phyloP scores from a whole-genome alignment of 2,888 invertebrate species.

The Pammene aurita region DNA sequence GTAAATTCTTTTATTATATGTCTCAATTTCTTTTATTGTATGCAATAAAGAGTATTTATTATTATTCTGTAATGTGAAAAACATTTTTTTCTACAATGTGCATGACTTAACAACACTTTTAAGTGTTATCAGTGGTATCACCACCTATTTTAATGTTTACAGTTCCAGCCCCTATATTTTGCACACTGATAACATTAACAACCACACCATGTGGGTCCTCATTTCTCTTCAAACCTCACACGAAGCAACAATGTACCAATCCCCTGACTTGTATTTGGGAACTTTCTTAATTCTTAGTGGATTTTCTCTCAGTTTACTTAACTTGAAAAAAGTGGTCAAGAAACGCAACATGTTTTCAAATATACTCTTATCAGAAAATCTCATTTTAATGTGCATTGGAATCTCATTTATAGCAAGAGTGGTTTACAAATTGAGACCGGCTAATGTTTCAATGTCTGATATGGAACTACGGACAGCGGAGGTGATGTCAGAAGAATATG shows the following conservation, averaged over 20 bases:
- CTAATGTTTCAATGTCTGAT: constrained; percentile 55
- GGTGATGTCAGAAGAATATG: constrained; percentile 45
- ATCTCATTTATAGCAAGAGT: constrained; percentile 66
- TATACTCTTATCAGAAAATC: constrained; percentile 72
- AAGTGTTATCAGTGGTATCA: constrained; percentile 13
- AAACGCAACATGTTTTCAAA: constrained; percentile 56
- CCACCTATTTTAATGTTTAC: constrained; percentile 26
- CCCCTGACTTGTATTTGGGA: constrained; percentile 69
- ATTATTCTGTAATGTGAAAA: too few relatives aligned
- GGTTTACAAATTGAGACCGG: constrained; percentile 55
- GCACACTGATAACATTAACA: constrained; percentile 61
- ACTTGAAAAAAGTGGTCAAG: constrained; percentile 64
- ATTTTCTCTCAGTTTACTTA: constrained; percentile 66
- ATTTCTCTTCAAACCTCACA: constrained; percentile 46
- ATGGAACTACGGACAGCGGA: constrained; percentile 57
- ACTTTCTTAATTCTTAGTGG: constrained; percentile 68
- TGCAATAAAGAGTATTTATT: too few relatives aligned
- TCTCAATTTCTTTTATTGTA: too few relatives aligned
- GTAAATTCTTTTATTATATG: too few relatives aligned
- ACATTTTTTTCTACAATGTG: neutral
- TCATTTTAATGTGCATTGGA: constrained; percentile 70
- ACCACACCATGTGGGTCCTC: constrained; percentile 63
- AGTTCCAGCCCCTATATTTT: constrained; percentile 65
- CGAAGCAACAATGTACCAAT: constrained; percentile 59
- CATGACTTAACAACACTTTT: neutral